phyloP scores from a whole-genome alignment of 1,140 invertebrate genomes.

The Conus ventricosus region DNA sequence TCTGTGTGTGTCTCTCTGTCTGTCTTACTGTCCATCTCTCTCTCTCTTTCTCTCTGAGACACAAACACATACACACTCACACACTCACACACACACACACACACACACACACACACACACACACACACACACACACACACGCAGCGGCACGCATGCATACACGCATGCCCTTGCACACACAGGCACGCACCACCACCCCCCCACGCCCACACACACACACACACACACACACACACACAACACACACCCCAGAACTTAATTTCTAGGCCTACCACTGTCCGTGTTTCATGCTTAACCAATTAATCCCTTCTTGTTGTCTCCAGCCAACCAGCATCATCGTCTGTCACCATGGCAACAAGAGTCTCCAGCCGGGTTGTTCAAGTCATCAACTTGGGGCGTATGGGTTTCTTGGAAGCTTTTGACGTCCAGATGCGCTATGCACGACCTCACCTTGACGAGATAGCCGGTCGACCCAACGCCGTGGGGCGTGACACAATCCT shows the following conservation, averaged over 20 bases:
- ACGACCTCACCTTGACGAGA: slow-evolving; percentile 56
- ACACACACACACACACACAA: neutral
- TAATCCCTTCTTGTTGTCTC: too few species aligned
- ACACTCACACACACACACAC: neutral
- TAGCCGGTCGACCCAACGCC: slow-evolving; percentile 47
- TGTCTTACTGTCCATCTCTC: too few species aligned
- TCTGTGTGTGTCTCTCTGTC: too few species aligned
- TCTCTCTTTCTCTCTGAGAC: too few species aligned
- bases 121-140: slow-evolving; percentile 9
- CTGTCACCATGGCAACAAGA: slow-evolving; percentile 30
- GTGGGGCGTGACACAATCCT: slow-evolving; percentile 72
- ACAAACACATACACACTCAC: too few species aligned
- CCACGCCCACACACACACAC: neutral
- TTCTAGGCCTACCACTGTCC: too few species aligned
- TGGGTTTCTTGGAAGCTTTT: slow-evolving; percentile 64
- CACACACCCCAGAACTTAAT: neutral
- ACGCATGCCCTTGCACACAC: neutral
- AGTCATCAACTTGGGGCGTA: slow-evolving; percentile 65
- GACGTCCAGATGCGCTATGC: slow-evolving; percentile 60
- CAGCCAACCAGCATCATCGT: too few species aligned
- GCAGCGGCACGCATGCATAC: too few species aligned
- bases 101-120: slow-evolving; percentile 11
- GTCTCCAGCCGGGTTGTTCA: slow-evolving; percentile 49
- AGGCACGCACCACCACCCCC: neutral
- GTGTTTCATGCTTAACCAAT: too few species aligned